A percentile compares a stretch with the other conserved stretches of the same genome.
Conservation (phyloP, 2,797 vertebrate genomes). For the Poeciliopsis gracilis region DNA sequence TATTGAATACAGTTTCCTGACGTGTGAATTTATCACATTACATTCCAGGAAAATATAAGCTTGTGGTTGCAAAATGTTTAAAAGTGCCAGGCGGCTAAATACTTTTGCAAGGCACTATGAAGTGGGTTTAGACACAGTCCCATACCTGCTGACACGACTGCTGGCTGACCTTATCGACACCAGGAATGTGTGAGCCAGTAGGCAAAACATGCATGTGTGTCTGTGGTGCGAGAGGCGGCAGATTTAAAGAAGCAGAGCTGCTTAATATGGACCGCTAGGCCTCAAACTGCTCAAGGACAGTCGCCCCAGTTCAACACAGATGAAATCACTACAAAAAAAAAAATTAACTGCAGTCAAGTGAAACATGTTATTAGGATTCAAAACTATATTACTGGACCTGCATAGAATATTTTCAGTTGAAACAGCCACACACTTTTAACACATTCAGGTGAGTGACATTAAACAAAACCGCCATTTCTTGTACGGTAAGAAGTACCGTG, state of each 20-base stretch:
- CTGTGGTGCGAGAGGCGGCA: conserved; percentile 41
- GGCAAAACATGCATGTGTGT: conserved; percentile 31
- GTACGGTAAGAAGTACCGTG: no score
- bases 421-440: conserved; percentile 12
- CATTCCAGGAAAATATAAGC: not conserved
- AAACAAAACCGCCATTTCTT: not conserved
- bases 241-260: conserved; percentile 50
- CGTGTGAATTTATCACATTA: not conserved
- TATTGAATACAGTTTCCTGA: not conserved
- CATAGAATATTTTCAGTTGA: conserved; percentile 1
- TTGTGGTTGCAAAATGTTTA: conserved; percentile 36
- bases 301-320: conserved; percentile 39
- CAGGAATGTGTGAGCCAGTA: conserved; percentile 46
- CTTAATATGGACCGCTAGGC: conserved; percentile 44
- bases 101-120: not conserved
- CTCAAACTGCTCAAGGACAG: conserved; percentile 56
- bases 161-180: conserved; percentile 71
- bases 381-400: conserved; percentile 48
- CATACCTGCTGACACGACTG: conserved; percentile 68
- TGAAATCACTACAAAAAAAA: conserved; percentile 52
- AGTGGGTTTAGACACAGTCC: conserved; percentile 57
- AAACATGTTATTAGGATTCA: conserved; percentile 43
- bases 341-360: conserved; percentile 35
- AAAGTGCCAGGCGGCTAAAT: not conserved
- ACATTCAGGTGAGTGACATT: conserved; percentile 1